Evolutionary conservation across 2,888 invertebrate genomes (phyloP).

Genomic region (Pherbina coryleti): DNA sequence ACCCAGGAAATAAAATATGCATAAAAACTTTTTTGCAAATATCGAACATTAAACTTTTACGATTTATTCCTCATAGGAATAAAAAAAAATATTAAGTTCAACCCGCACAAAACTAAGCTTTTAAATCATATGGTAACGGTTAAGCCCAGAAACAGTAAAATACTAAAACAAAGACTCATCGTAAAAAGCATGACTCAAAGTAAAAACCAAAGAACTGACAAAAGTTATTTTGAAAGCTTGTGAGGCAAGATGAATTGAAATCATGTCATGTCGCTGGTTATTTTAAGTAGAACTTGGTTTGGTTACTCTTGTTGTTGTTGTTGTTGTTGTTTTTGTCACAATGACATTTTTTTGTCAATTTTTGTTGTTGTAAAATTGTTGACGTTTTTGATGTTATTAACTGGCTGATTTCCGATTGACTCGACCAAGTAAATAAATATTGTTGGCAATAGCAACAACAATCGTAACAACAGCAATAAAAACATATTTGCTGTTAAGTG

Average conservation of each 20-base stretch:
- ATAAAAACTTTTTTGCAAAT: too few relatives aligned
- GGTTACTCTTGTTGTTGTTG: not conserved
- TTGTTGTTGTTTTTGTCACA: constrained; percentile 2
- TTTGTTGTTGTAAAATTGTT: constrained; percentile 9
- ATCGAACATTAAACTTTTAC: too few relatives aligned
- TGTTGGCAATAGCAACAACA: constrained; percentile 22
- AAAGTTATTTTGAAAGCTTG: not conserved
- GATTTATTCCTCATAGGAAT: not conserved
- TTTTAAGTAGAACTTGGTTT: not conserved
- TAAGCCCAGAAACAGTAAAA: not conserved
- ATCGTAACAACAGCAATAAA: constrained; percentile 15
- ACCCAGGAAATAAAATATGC: too few relatives aligned
- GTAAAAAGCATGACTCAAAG: not conserved
- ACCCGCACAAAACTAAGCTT: not conserved
- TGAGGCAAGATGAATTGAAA: constrained; percentile 1
- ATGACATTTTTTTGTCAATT: not conserved
- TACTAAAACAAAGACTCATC: not conserved
- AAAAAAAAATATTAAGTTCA: not conserved
- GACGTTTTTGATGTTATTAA: constrained; percentile 3
- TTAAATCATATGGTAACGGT: not conserved
- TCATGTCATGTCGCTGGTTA: constrained; percentile 12
- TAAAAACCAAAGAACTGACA: not conserved
- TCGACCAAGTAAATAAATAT: constrained; percentile 32
- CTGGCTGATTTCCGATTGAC: constrained; percentile 36
- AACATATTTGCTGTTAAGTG: constrained; percentile 1